Evolutionary conservation across 2,113 vertebrate genomes (phyloP).

Genomic region (Miniopterus natalensis): DNA sequence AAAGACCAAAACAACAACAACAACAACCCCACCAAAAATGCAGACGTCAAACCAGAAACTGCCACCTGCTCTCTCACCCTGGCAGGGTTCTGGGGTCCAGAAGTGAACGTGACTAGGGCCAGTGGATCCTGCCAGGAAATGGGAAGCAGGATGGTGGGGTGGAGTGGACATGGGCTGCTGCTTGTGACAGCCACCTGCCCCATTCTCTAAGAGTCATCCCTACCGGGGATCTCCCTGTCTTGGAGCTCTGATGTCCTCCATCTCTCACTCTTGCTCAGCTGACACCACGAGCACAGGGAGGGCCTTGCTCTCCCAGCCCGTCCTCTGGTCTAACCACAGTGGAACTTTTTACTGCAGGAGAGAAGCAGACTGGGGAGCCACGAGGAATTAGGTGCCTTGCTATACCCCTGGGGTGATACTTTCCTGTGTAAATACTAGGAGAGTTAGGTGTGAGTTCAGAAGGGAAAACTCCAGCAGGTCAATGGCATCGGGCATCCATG

Average conservation of each 20-base stretch:
- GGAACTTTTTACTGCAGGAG: background rate
- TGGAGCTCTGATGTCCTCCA: background rate
- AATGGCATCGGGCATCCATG: background rate
- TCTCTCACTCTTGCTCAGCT: background rate
- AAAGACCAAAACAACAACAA: background rate
- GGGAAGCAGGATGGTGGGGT: background rate
- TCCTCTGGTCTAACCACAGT: background rate
- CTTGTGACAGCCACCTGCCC: background rate
- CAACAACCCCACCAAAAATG: background rate
- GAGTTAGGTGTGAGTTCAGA: background rate
- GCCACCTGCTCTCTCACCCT: background rate
- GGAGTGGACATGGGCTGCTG: background rate
- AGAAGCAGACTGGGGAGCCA: background rate
- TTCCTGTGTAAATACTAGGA: background rate
- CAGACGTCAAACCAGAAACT: background rate
- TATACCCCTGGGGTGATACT: background rate
- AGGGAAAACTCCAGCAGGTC: slow-evolving; percentile 60
- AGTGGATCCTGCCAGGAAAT: background rate
- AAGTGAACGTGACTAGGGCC: background rate
- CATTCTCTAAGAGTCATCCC: background rate
- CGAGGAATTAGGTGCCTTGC: background rate
- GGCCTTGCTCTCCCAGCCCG: background rate
- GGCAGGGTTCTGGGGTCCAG: background rate
- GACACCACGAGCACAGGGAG: background rate
- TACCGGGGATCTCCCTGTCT: background rate